phyloP scores from a whole-genome alignment of 2,797 vertebrate species.

The Lagorchestes hirsutus region DNA sequence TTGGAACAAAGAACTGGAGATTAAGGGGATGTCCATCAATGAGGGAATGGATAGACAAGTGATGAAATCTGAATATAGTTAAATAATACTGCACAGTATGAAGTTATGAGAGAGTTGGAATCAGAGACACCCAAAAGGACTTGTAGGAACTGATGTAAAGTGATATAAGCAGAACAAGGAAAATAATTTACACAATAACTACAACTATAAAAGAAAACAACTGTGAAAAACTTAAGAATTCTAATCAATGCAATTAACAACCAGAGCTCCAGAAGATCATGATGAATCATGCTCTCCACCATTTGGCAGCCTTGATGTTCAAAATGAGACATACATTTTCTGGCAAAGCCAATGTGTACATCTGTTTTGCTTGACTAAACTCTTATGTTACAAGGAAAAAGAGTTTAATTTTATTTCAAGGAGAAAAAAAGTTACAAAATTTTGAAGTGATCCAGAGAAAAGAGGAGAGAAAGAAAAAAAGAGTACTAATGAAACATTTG shows the following conservation, averaged over 20 bases:
- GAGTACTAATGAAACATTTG: not conserved
- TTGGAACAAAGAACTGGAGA: not conserved
- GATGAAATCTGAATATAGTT: not conserved
- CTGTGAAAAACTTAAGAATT: not conserved
- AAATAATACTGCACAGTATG: not conserved
- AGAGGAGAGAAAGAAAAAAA: not conserved
- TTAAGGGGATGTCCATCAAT: not conserved
- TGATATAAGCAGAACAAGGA: not conserved
- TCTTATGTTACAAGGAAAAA: not conserved
- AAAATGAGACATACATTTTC: not conserved
- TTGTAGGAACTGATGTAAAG: too few relatives aligned
- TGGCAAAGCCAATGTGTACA: not conserved
- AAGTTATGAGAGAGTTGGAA: too few relatives aligned
- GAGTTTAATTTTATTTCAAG: not conserved
- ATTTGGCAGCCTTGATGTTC: not conserved
- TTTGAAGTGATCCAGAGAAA: not conserved
- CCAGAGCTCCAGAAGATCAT: constrained; percentile 35
- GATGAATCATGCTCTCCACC: not conserved
- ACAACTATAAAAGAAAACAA: not conserved
- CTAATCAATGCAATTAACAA: not conserved
- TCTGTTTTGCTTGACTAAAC: not conserved
- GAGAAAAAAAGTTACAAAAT: not conserved
- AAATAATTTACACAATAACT: not conserved
- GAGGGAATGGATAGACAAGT: not conserved
- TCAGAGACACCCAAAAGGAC: too few relatives aligned